phyloP scores from a whole-genome alignment of 2,113 vertebrate species.

The Grammomys surdaster region DNA sequence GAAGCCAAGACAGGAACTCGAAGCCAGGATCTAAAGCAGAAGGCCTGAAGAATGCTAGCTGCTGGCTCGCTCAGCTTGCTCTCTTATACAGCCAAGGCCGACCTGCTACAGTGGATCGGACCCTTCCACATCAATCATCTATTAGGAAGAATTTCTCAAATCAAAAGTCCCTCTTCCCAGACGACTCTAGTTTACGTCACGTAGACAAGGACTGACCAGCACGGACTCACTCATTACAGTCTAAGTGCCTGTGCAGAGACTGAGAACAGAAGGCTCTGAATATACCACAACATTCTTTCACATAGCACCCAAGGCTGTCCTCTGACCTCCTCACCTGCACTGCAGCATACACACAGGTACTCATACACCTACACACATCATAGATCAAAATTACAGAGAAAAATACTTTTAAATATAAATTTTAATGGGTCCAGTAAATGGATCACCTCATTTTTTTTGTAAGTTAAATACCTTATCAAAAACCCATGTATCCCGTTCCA shows the following conservation, averaged over 20 bases:
- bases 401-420: neutral
- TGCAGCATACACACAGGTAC: neutral
- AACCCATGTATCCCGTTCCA: constrained; percentile 27
- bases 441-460: neutral
- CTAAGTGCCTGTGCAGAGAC: constrained; percentile 6
- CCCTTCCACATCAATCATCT: neutral
- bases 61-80: neutral
- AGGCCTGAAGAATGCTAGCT: neutral
- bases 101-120: neutral
- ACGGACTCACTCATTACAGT: constrained; percentile 19
- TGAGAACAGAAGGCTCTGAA: constrained; percentile 11
- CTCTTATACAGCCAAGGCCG: neutral
- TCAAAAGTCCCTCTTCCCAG: neutral
- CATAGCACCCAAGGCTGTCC: neutral
- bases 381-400: neutral
- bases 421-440: constrained; percentile 25
- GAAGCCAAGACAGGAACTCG: neutral
- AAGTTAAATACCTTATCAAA: constrained; percentile 30
- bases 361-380: neutral
- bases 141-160: neutral
- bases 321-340: neutral
- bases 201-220: neutral
- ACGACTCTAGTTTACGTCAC: neutral
- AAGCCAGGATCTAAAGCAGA: neutral
- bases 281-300: neutral